These are phyloP conservation scores for Acrossocheilus wenchowensis DNA, from an alignment of 2,797 vertebrate species.

Conservation along the genomic window DNA sequence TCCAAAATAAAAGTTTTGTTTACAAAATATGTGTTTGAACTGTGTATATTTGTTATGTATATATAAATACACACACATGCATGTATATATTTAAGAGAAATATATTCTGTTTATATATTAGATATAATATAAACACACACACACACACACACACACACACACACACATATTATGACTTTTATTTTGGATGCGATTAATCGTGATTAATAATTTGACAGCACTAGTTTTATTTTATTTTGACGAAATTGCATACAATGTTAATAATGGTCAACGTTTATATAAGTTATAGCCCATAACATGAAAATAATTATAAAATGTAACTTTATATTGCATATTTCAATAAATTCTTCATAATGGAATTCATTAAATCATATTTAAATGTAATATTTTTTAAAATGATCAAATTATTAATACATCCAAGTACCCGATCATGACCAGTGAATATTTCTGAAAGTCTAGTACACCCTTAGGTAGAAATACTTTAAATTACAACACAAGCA, in stretches of 20 bases:
- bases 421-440: not conserved
- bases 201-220: too few species aligned
- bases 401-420: not conserved
- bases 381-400: not conserved
- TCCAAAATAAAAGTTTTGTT: too few species aligned
- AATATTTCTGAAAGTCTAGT: not conserved
- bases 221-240: not conserved
- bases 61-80: too few species aligned
- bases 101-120: too few species aligned
- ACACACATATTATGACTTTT: too few species aligned
- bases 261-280: not conserved
- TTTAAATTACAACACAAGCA: not conserved
- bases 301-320: not conserved
- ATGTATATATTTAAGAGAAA: too few species aligned
- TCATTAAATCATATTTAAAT: not conserved
- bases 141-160: too few species aligned
- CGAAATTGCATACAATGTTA: not conserved
- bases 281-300: not conserved
- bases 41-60: too few species aligned
- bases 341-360: not conserved
- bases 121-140: too few species aligned
- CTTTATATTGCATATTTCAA: not conserved
- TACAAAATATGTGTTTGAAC: too few species aligned
- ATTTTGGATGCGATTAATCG: not conserved
- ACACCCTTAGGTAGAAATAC: not conserved